Percentiles rank a stretch among this genome's conserved stretches.
Evolutionary conservation across 2,797 vertebrate genomes (phyloP).

Genomic region (Bovichtus variegatus): DNA sequence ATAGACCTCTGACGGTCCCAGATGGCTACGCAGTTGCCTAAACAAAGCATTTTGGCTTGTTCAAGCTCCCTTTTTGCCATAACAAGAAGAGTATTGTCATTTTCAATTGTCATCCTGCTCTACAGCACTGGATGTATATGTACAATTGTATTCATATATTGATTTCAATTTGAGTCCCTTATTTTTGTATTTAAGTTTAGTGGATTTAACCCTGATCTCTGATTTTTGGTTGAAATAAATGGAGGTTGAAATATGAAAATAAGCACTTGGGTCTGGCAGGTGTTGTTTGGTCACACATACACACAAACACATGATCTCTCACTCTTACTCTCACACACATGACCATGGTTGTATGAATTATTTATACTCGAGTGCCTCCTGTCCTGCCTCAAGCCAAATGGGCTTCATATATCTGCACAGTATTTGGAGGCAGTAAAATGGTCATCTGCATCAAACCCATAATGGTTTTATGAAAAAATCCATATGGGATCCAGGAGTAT

Average conservation of each 20-base stretch:
- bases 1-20: conserved; percentile 62
- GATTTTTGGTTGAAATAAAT: conserved; percentile 82
- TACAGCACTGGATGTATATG: conserved; percentile 80
- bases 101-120: conserved; percentile 78
- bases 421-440: conserved; percentile 65
- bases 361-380: conserved; percentile 70
- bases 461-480: conserved; percentile 70
- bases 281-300: conserved; percentile 67
- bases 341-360: conserved; percentile 64
- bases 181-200: conserved; percentile 86
- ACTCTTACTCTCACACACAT: conserved; percentile 5
- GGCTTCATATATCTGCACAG: conserved; percentile 62
- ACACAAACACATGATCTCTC: conserved; percentile 24
- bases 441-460: conserved; percentile 71
- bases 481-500: conserved; percentile 45
- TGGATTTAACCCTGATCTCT: conserved; percentile 77
- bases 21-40: conserved; percentile 73
- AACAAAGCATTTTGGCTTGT: conserved; percentile 74
- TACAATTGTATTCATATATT: conserved; percentile 78
- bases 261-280: conserved; percentile 62
- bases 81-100: conserved; percentile 75
- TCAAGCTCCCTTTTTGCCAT: conserved; percentile 75
- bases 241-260: conserved; percentile 81
- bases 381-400: conserved; percentile 70
- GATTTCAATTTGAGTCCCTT: conserved; percentile 81